Evolutionary conservation across 1,140 invertebrate species (phyloP), one percentile per base, ranked within the genome.

Genomic region (Drosophila sturtevanti): DNA sequence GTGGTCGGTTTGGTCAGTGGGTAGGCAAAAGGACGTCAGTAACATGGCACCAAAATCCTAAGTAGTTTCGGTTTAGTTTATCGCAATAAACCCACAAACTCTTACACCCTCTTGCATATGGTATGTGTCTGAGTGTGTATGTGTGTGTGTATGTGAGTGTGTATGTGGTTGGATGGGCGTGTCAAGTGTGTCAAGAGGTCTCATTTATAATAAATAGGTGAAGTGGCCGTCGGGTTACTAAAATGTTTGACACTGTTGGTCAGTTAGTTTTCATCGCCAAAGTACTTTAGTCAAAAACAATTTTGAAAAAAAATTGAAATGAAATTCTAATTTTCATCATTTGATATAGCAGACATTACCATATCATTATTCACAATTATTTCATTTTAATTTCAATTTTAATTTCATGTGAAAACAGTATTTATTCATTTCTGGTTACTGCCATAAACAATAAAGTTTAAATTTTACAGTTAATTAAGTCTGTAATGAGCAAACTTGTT

Each of bases 121-220:
- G 16, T 11, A 3, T 44, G 7, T 44, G 7, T 18, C 2, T 1
- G 34, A 12, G 34, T 44, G 16, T 10, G 16, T 11, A 9, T 44
- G 14, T 44, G 7, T 44, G 65, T 68, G 41, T 59, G 41, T 76
- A 62, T 55, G 58, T 54, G 74, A 68, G 72, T 76, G 72, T 27
- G 38, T 22, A 38, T 16, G 16, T 21, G 44, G 11, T 12, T 48
- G 52, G 9, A 31, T 41, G 51, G 48, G 70, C 70, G 70, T 75
- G 72, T 61, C 72, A 77, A 77, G 59, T 77, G 67, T 76, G 74
- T 70, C 74, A 76, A 62, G 65, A 63, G 27, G 58, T 59, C 72
- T 65, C 72, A 76, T 76, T 76, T 69, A 76, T 76, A 76, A 76
- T 76, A 76, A 76, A 76, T 76, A 68, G 58, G 64, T 22, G 58